Base-by-base conservation (phyloP, 1,140 invertebrate species). In the Cyclargus thomasi region DNA sequence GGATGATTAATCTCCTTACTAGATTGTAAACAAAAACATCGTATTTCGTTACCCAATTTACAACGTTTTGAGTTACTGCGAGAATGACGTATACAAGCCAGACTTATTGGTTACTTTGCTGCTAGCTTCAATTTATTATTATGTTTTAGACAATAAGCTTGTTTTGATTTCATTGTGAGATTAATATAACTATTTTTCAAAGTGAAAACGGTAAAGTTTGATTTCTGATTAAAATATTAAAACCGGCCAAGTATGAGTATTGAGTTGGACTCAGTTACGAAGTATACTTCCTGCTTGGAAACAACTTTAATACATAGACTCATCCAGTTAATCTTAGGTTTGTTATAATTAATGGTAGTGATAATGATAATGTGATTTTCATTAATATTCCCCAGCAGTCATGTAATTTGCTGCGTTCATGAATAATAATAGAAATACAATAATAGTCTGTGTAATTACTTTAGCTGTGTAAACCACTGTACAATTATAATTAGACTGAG, bases 341-440 rank as follows among this genome's bases (percentile, higher is more conserved):
- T n/a, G n/a, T n/a, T n/a, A n/a, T 7, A 29, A 29, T 0, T 29
- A 4, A 29, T 29, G 8, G 5, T 8, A 29, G 29, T 29, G 1
- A 7, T 29, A 29, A 29, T 29, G 8, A 29, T 29, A 47, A 47
- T 47, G 14, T 47, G 0, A 59, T 59, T 59, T 55, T 59, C 55
- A 59, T 59, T 59, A 59, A 59, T 59, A 59, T 59, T 18, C 17
- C 18, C 1, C 55, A 59, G 10, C 17, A 7, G 18, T 20, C 55
- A 20, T 11, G 55, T 59, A 20, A 18, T 59, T 59, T 11, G 18
- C 2, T 59, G 10, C 20, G 20, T 20, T 59, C 55, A 59, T 59
- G 55, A 59, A 59, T 59, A 59, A 59, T 59, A 59, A 59, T 59
- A 11, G 20, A 59, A 59, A 18, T 20, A 21, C 6, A 59, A 59